A percentile compares a stretch with the other conserved stretches of the same genome.
Evolutionary conservation across 2,797 vertebrate genomes (phyloP).

Genomic region (Gadopsis bispinosus): DNA sequence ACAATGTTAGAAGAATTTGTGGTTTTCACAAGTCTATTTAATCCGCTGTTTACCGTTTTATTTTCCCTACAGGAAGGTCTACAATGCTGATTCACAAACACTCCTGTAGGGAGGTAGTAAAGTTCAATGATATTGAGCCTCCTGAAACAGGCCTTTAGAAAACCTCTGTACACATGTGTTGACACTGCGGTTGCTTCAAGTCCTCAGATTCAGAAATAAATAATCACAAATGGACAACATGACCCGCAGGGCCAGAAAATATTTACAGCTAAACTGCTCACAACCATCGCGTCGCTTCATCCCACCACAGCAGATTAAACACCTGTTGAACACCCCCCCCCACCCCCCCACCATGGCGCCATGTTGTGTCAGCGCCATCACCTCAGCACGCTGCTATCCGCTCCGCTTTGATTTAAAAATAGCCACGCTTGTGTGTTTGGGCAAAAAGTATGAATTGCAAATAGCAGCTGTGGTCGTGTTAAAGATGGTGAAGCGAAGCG

Average conservation of each 20-base stretch:
- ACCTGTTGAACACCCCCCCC: conserved; percentile 33
- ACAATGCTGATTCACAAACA: not conserved
- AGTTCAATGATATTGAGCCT: not conserved
- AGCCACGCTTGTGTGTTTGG: conserved; percentile 19
- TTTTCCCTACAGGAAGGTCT: not conserved
- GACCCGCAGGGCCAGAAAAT: not conserved
- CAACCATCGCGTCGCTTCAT: not conserved
- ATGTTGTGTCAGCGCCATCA: not conserved
- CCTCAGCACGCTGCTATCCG: conserved; percentile 7
- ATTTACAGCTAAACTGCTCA: not conserved
- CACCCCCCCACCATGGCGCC: not conserved
- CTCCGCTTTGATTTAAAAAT: conserved; percentile 36
- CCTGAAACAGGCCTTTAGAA: not conserved
- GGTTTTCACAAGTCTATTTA: too few species aligned
- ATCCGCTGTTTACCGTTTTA: too few species aligned
- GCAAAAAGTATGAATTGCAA: conserved; percentile 50
- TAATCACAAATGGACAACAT: not conserved
- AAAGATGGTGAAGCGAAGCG: conserved; percentile 38
- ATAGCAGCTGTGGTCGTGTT: conserved; percentile 26
- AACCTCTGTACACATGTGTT: not conserved
- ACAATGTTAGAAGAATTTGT: too few species aligned
- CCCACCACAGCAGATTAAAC: conserved; percentile 28
- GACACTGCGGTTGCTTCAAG: not conserved
- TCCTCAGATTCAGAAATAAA: not conserved
- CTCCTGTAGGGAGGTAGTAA: not conserved